phyloP scores from a whole-genome alignment of 2,113 vertebrate genomes.

The Aspidoscelis tigris region DNA sequence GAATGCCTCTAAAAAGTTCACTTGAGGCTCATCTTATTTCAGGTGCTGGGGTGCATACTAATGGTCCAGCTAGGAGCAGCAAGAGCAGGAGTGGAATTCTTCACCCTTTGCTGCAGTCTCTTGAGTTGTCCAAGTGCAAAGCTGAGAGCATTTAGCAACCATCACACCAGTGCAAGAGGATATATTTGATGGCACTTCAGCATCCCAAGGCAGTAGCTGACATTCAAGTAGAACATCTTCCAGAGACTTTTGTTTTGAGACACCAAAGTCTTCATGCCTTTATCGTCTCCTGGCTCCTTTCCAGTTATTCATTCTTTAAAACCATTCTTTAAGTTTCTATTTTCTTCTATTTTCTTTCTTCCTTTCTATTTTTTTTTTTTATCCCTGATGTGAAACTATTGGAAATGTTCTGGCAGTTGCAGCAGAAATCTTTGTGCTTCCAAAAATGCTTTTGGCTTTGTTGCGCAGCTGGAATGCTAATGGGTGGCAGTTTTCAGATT shows the following conservation, averaged over 20 bases:
- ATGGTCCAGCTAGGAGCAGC: not conserved
- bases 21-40: not conserved
- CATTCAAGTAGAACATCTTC: not conserved
- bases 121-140: not conserved
- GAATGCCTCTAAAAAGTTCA: not conserved
- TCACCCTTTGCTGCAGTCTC: not conserved
- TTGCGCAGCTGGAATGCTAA: constrained; percentile 15
- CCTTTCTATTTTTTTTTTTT: not conserved
- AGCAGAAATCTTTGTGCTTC: constrained; percentile 19
- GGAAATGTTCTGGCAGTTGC: constrained; percentile 39
- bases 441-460: not conserved
- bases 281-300: constrained; percentile 22
- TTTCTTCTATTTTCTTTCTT: not conserved
- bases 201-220: constrained; percentile 29
- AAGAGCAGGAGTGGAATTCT: not conserved
- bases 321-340: constrained; percentile 19
- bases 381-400: constrained; percentile 17
- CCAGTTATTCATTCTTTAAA: constrained; percentile 14
- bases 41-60: not conserved
- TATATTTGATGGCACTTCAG: constrained; percentile 33
- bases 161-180: rapidly evolving
- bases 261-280: not conserved
- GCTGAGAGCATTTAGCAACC: constrained; percentile 18
- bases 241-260: constrained; percentile 1
- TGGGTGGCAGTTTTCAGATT: not conserved